A percentile compares a stretch with the other conserved stretches of the same genome.
Evolutionary conservation across 2,113 vertebrate species (phyloP).

Genomic region (Butorides virescens): DNA sequence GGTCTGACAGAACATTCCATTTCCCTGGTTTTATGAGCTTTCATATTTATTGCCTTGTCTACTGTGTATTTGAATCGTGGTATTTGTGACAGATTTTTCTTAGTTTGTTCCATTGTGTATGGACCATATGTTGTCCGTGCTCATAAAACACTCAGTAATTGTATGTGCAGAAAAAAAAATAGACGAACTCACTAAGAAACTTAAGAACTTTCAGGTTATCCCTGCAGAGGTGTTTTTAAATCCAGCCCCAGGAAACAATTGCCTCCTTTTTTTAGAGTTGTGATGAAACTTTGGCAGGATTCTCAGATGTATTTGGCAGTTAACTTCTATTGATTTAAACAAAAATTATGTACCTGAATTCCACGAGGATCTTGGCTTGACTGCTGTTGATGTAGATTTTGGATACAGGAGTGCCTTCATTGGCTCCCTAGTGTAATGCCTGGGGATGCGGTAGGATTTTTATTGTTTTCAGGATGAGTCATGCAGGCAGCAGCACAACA

Average conservation of each 20-base stretch:
- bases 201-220: conserved; percentile 12
- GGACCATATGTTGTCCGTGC: not conserved
- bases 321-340: conserved; percentile 28
- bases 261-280: not conserved
- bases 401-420: not conserved
- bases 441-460: conserved; percentile 35
- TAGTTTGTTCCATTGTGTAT: not conserved
- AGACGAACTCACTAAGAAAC: not conserved
- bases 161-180: not conserved
- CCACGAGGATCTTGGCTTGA: not conserved
- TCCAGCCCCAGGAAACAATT: conserved; percentile 24
- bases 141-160: conserved; percentile 34
- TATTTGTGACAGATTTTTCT: conserved; percentile 19
- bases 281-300: conserved; percentile 33
- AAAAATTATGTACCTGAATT: conserved; percentile 39
- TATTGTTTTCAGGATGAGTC: conserved; percentile 44
- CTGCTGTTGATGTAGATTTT: conserved; percentile 37
- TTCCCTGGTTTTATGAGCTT: conserved; percentile 25
- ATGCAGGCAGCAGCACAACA: conserved; percentile 46
- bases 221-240: conserved; percentile 43
- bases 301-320: conserved; percentile 21
- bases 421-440: not conserved
- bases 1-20: not conserved
- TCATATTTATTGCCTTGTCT: conserved; percentile 40
- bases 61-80: not conserved